Base-by-base conservation (phyloP, 2,113 vertebrate species). In the Anoplopoma fimbria region DNA sequence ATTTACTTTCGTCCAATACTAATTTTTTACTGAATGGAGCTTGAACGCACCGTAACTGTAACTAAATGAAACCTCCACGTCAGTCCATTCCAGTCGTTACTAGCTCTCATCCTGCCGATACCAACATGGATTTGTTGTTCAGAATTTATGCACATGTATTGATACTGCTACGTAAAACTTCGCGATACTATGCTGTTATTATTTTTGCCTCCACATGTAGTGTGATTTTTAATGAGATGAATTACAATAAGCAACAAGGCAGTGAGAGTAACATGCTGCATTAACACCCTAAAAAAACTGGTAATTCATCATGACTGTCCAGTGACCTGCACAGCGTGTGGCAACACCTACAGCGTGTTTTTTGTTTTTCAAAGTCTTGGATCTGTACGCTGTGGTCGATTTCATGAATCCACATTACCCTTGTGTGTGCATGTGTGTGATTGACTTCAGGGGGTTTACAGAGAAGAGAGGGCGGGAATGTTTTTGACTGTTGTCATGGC, bases 401-500 rank as follows among this genome's bases (percentile, higher is more conserved):
- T 81, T 83, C n/a, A 40, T 62, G 40, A 79, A 75, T 29, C 34
- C 45, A 76, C 3, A 36, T 9, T 38, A 71, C 19, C 25, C 55
- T 60, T 29, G 64, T 51, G 64, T 38, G 36, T 40, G 34, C 0
- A 0, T 53, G 69, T 81, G 60, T 61, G 75, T 72, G 25, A 61
- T 23, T 71, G 74, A 71, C 75, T 75, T 79, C 40, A 76, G 57
- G 58, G 81, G 69, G 38, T 83, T 89, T 75, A 60, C 51, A 69
- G 42, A 71, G 38, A 85, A 81, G 9, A 61, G 64, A 77, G 84
- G 91, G 87, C 77, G 88, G 90, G 78, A 77, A 85, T 89, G 88
- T 88, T 91, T 77, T 87, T 91, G 83, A 85, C 87, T 75, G 74
- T 80, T 74, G 83, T 75, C 86, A 91, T 91, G 79, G 83, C 42